Evolutionary conservation across 2,113 vertebrate genomes (phyloP), one percentile per base, ranked within the genome.

Genomic region (Odocoileus hemionus): DNA sequence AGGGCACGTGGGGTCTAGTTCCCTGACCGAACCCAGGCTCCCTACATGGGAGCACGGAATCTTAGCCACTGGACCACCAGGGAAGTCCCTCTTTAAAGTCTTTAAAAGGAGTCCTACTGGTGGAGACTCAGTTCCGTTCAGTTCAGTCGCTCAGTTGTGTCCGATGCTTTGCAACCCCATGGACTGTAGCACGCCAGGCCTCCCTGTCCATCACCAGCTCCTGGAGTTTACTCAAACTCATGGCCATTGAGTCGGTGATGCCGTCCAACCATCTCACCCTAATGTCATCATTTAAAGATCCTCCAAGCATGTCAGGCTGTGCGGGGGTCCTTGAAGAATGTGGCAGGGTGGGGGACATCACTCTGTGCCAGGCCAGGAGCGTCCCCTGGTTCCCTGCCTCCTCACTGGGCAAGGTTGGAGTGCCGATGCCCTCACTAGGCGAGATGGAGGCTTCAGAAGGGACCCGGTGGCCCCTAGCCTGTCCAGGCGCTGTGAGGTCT

Each of bases 221-320:
- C 19, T 10, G 2, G 67, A 39, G 67, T 39, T 39, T 3, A 74
- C n/a, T 11, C n/a, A 74, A 21, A 39, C n/a, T 74, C 19, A 1
- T 23, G 67, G 12, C n/a, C 19, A 3, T 74, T 0, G n/a, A 39
- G 67, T 39, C 5, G 2, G 67, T 74, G 67, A 23, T 74, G 19
- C 67, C n/a, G 6, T 74, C 21, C 36, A 74, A 11, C 67, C 67
- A 13, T 23, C 67, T 74, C 36, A 74, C 12, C 11, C 36, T 6
- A 0, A 3, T 45, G 19, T 1, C 0, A 7, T 5, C 0, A 1
- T n/a, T 67, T 36, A 28, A 36, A 78, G 92, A 28, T 5, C 16
- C 55, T 21, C 23, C 1, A 3, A 7, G 86, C 3, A 1, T 2
- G 0, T 8, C 3, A 7, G 79, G 2, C 39, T 9, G 4, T 12